Evolutionary conservation across 2,888 invertebrate genomes (phyloP), one percentile per base, ranked within the genome.

Genomic region (Chrysolina oricalcia): DNA sequence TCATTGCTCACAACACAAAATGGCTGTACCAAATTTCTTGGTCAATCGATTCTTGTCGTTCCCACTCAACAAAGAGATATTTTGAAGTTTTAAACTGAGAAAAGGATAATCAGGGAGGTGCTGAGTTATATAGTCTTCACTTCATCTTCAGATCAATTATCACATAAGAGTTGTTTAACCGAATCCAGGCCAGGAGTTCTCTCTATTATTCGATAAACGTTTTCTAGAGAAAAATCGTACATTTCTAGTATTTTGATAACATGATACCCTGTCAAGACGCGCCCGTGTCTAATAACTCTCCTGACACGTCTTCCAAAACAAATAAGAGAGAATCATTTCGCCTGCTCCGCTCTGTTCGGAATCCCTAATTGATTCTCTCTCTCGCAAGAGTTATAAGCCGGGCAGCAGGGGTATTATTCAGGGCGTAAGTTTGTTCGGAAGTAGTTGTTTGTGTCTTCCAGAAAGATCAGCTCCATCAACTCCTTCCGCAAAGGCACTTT

Each of bases 241-340:
- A 35, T 35, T 35, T 64, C 62, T 4, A 13, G n/a, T 23, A 35
- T 40, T 64, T 64, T 41, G 64, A 41, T 64, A 27, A 4, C 27
- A 40, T 41, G 43, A 40, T 41, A 64, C 43, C 64, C 68, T 56
- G 72, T 71, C 70, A 67, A 70, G 69, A 75, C 69, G 65, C 59
- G 27, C 59, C 59, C 2, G n/a, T 35, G 27, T n/a, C 59, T 73
- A 65, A 75, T 59, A 66, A 67, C 62, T 35, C 40, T 67, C 66
- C 67, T 40, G 72, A 75, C 63, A 64, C 72, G 72, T 75, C 69
- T 59, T 46, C n/a, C 23, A 64, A 48, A 67, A 56, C 72, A 68
- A 73, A 73, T 73, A 73, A 27, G 48, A 56, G 23, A 9, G 72
- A 73, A 73, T 68, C 62, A 73, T 73, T 66, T 35, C 50, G 62